Evolutionary conservation across 1,140 invertebrate genomes (phyloP), one percentile per base, ranked within the genome.

Genomic region (Ceratina japonica): DNA sequence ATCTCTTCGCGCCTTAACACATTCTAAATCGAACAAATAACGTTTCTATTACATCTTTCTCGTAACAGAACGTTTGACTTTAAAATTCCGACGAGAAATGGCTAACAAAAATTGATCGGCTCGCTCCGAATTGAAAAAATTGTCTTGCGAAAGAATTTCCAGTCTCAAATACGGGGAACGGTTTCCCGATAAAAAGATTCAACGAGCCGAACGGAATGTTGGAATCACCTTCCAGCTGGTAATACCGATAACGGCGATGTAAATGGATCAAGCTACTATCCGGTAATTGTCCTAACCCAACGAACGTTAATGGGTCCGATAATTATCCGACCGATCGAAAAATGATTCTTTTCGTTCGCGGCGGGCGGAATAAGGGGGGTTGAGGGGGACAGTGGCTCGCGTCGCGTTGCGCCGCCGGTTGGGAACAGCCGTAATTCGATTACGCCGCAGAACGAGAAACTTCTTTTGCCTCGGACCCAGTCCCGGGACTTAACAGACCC

Each of bases 401-500:
- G 37, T 44, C 37, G 37, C 37, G 37, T 44, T 44, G 37, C 37
- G 37, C 63, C 24, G 51, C 63, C 27, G 51, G n/a, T n/a, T n/a
- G n/a, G n/a, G 54, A 68, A 75, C 44, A 81, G 56, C 69, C 54
- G 27, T 81, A 79, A 85, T 66, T 79, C 75, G 66, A 84, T 85
- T 75, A 85, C n/a, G 22, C 5, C 10, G 13, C 31, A 37, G 59
- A 73, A 54, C 37, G 24, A 71, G 68, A 24, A 78, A 84, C 44
- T 85, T 71, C 56, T 78, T 58, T 56, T 10, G 37, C 37, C 37
- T 44, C 37, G 37, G 37, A 58, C 31, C 68, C 44, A 58, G 61
- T 75, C 52, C 73, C 8, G 63, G 52, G 37, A 44, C 75, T 84
- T 85, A 85, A 85, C 75, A 75, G 79, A 85, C 82, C 84, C 52